Conservation (phyloP, 1,140 invertebrate genomes). For the Drosophila truncata region DNA sequence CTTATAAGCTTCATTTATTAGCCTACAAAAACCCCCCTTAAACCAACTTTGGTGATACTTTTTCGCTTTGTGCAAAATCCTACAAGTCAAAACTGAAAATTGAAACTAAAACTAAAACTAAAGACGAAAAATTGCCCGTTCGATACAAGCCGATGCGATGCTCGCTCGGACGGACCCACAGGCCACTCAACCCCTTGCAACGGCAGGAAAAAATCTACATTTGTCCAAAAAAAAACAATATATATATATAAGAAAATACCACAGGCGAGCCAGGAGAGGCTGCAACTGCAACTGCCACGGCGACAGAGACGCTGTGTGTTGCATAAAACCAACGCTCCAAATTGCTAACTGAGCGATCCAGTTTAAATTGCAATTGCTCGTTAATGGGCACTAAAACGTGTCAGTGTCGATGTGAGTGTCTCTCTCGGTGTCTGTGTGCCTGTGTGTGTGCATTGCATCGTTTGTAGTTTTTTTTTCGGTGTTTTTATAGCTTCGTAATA, state of each 20-base stretch:
- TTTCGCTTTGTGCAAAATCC: slow-evolving; percentile 29
- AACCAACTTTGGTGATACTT: slow-evolving; percentile 22
- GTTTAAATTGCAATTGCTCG: slow-evolving; percentile 85
- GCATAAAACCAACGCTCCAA: slow-evolving; percentile 84
- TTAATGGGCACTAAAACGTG: slow-evolving; percentile 85
- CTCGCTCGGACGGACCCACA: slow-evolving; percentile 54
- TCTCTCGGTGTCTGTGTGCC: slow-evolving; percentile 9
- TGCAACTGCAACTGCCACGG: slow-evolving; percentile 41
- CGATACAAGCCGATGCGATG: slow-evolving; percentile 27
- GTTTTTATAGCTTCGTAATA: slow-evolving; percentile 63
- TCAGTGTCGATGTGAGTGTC: slow-evolving; percentile 65
- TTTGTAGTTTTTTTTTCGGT: slow-evolving; percentile 25
- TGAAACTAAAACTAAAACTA: slow-evolving; percentile 15
- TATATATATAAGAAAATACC: slow-evolving; percentile 52
- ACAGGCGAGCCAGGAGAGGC: slow-evolving; percentile 41
- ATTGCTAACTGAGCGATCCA: slow-evolving; percentile 84
- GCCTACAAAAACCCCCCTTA: background rate
- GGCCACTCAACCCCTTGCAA: slow-evolving; percentile 74
- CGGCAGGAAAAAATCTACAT: slow-evolving; percentile 74
- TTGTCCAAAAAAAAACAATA: slow-evolving; percentile 61
- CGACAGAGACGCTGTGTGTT: slow-evolving; percentile 52
- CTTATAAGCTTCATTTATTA: background rate
- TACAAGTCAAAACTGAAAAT: slow-evolving; percentile 16
- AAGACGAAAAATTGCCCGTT: slow-evolving; percentile 40
- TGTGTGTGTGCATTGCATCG: slow-evolving; percentile 39